These are phyloP conservation scores for Apis laboriosa DNA, from an alignment of 1,140 invertebrate genomes.

Conservation along the genomic window DNA sequence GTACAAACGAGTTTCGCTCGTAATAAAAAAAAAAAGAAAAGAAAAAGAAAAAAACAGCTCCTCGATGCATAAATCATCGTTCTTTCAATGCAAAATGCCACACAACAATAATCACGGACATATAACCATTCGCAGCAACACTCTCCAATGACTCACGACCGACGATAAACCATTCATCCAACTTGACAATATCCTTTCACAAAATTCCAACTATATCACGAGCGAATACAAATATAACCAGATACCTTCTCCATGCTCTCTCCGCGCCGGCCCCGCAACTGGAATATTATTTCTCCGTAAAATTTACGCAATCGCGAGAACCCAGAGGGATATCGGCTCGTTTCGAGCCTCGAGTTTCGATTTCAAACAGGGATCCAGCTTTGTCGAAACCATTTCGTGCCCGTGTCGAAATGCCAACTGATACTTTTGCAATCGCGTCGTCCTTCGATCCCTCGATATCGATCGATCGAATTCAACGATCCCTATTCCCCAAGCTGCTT, in stretches of 20 bases:
- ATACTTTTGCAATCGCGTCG: conserved; percentile 7
- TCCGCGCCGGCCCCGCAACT: background rate
- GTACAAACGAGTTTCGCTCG: no score
- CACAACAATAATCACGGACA: conserved; percentile 3
- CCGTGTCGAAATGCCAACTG: no score
- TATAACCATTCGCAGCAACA: background rate
- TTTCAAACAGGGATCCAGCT: no score
- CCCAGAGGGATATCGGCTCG: background rate
- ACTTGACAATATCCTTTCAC: conserved; percentile 8
- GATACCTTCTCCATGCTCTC: background rate
- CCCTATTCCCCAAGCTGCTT: no score
- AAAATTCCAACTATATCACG: background rate
- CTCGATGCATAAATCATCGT: background rate
- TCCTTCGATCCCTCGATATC: background rate
- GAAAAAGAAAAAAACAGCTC: no score
- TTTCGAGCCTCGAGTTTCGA: no score
- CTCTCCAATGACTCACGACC: background rate
- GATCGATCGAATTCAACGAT: no score
- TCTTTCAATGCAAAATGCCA: background rate
- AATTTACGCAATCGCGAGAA: background rate
- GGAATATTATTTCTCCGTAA: background rate
- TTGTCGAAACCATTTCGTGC: no score
- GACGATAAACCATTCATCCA: conserved; percentile 16
- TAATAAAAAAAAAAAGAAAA: no score
- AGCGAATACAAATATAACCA: background rate